Percentiles rank a stretch among this genome's conserved stretches.
Conservation (phyloP, 2,888 invertebrate genomes). For the Eubasilissa splendida region DNA sequence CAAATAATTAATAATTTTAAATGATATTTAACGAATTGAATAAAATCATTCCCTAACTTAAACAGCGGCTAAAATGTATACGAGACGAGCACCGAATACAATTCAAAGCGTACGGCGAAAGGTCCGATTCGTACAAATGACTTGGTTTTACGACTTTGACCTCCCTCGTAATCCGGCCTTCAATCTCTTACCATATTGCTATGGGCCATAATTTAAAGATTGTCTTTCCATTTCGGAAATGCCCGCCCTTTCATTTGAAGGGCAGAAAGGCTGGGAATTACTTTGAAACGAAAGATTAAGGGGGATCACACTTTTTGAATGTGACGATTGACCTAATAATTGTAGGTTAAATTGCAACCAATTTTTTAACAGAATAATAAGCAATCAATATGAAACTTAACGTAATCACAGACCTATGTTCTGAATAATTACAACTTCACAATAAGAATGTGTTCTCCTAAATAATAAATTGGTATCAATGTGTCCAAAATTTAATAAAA, state of each 20-base stretch:
- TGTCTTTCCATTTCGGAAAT: constrained; percentile 20
- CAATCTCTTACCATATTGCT: constrained; percentile 22
- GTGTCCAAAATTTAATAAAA: too few species aligned
- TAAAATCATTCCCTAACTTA: too few species aligned
- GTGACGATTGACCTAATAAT: constrained; percentile 10
- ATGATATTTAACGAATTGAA: too few species aligned
- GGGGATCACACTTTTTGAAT: constrained; percentile 13
- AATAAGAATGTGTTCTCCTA: too few species aligned
- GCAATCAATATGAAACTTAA: too few species aligned
- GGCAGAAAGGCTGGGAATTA: constrained; percentile 11
- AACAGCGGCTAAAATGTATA: too few species aligned
- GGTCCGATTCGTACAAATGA: constrained; percentile 22
- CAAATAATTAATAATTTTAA: too few species aligned
- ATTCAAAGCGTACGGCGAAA: constrained; percentile 3
- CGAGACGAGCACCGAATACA: too few species aligned
- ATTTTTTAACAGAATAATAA: not conserved
- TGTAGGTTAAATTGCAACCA: not conserved
- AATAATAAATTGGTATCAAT: too few species aligned
- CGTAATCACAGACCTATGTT: too few species aligned
- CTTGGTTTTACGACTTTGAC: constrained; percentile 29
- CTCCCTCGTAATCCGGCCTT: constrained; percentile 32
- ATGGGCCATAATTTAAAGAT: constrained; percentile 28
- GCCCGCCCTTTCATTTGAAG: not conserved
- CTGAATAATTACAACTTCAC: too few species aligned
- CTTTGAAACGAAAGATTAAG: constrained; percentile 16